phyloP scores from a whole-genome alignment of 2,113 vertebrate genomes.

The Sisor rabdophorus region DNA sequence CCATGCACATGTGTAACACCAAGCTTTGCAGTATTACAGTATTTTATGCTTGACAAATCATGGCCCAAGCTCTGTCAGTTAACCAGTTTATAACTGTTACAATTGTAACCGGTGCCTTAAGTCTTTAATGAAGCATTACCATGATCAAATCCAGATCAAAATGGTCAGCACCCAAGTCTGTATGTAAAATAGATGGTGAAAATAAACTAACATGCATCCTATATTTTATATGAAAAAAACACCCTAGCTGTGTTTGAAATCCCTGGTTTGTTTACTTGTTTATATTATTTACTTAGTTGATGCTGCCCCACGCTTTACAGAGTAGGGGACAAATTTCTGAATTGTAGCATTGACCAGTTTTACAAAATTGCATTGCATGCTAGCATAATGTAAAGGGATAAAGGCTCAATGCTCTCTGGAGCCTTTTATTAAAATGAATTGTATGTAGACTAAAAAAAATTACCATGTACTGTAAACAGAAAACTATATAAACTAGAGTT shows the following conservation, averaged over 20 bases:
- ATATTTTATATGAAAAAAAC: neutral
- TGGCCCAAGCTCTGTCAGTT: constrained; percentile 11
- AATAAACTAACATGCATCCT: constrained; percentile 3
- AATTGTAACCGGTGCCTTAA: constrained; percentile 38
- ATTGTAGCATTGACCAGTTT: neutral
- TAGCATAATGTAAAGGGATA: constrained; percentile 10
- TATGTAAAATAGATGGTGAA: neutral
- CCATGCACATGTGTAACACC: constrained; percentile 17
- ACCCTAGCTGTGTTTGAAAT: constrained; percentile 25
- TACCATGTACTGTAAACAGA: constrained; percentile 16
- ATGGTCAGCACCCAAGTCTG: neutral
- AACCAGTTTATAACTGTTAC: constrained; percentile 26
- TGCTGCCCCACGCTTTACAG: neutral
- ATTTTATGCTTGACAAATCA: constrained; percentile 27
- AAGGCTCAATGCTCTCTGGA: neutral
- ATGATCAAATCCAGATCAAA: constrained; percentile 15
- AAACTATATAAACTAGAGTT: constrained; percentile 2
- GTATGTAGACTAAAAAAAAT: constrained; percentile 9
- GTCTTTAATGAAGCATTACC: constrained; percentile 27
- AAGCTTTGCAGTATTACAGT: constrained; percentile 33
- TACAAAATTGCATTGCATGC: neutral
- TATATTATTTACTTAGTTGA: neutral
- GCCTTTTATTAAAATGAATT: constrained; percentile 12
- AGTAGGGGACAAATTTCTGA: neutral
- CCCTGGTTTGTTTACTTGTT: constrained; percentile 10